These are phyloP conservation scores for Caiman crocodilus DNA, from an alignment of 2,797 vertebrate genomes.

Conservation along the genomic window DNA sequence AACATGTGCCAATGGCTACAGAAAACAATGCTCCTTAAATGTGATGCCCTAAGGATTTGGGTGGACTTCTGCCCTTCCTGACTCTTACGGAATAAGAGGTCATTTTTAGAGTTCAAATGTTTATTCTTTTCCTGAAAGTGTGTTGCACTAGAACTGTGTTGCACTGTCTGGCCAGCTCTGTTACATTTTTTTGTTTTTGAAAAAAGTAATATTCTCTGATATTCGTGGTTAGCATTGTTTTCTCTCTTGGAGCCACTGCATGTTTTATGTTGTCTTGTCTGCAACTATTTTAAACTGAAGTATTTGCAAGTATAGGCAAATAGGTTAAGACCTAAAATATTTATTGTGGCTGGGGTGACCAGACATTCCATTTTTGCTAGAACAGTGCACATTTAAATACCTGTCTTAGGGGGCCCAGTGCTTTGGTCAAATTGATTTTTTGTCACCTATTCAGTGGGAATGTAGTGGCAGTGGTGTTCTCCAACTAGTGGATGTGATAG, in stretches of 20 bases:
- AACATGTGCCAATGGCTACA: too few species aligned
- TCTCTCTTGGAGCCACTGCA: not conserved
- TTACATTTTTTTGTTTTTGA: not conserved
- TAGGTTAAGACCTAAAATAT: not conserved
- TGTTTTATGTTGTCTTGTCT: not conserved
- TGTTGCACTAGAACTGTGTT: not conserved
- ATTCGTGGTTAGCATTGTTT: not conserved
- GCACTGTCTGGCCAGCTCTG: not conserved
- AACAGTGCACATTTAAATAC: too few species aligned
- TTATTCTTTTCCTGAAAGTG: not conserved
- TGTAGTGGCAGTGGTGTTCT: too few species aligned
- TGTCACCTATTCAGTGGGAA: too few species aligned
- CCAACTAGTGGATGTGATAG: too few species aligned
- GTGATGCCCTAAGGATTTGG: too few species aligned
- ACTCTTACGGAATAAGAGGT: not conserved
- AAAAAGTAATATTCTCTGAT: not conserved
- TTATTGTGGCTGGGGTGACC: too few species aligned
- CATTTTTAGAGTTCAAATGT: fast-evolving
- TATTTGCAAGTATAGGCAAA: not conserved
- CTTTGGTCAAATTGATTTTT: too few species aligned
- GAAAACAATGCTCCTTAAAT: too few species aligned
- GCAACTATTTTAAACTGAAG: not conserved
- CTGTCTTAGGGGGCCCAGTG: too few species aligned
- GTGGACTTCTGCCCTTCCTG: too few species aligned
- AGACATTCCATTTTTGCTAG: too few species aligned